Evolutionary conservation across 37 sponge, comb jelly and placozoan species (phyloP), one percentile per base, ranked within the genome.

Genomic region (Sycon ciliatum): DNA sequence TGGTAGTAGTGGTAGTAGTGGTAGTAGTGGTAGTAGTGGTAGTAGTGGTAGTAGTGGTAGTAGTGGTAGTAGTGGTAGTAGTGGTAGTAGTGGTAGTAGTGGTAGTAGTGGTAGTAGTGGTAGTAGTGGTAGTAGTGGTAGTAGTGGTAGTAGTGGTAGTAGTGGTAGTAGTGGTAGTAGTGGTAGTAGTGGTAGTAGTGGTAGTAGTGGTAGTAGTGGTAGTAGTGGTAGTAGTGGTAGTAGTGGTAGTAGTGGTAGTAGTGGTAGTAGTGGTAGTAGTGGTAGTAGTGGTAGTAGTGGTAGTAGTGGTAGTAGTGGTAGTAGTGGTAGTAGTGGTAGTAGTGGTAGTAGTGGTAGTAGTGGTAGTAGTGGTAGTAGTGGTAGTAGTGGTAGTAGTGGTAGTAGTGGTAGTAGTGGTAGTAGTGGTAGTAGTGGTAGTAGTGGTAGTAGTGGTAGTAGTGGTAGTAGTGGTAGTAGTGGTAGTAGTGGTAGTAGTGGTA

Each of bases 91-190:
- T 46, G 52, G 52, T 46, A 46, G 52, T 46, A 46, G 52, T 46
- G 52, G 52, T 46, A 46, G 52, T 46, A 46, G 52, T 46, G 52
- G 52, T 46, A 46, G 52, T 46, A 46, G 52, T 46, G 52, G 52
- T 46, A 46, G 52, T 46, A 46, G 52, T 46, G 52, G 52, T 46
- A 46, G 52, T 46, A 46, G 52, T 46, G 52, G 52, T 46, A 46
- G 52, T 46, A 46, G 52, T 46, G 52, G 52, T 46, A 46, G 52
- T 46, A 46, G 52, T 46, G 52, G 52, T 46, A 46, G 52, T 46
- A 46, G 52, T 46, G 52, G 52, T 46, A 46, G 52, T 46, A 46
- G 52, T 46, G 52, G 52, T 46, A 46, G 52, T 46, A 46, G 52
- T 46, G 52, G 52, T 46, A 46, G 52, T 46, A 46, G 52, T 46